Percentiles rank a stretch among this genome's conserved stretches.
Conservation (phyloP, 2,113 vertebrate species). For the Ochotona princeps region DNA sequence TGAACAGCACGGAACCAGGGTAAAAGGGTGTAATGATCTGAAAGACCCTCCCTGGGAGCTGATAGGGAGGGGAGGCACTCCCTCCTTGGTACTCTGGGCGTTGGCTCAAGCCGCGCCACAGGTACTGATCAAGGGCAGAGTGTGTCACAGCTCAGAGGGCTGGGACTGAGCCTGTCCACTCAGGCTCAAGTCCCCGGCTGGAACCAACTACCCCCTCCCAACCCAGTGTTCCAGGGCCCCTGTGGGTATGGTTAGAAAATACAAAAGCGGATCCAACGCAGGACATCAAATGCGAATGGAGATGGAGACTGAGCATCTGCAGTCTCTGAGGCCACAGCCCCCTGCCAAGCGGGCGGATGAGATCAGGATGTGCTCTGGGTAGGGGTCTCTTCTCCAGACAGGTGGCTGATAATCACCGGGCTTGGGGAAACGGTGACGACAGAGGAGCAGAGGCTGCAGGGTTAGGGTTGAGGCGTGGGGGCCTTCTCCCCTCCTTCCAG, state of each 20-base stretch:
- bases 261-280: conserved; percentile 71
- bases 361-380: conserved; percentile 68
- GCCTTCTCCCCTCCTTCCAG: conserved; percentile 17
- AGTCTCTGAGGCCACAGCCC: conserved; percentile 75
- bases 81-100: conserved; percentile 79
- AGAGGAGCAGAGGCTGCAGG: conserved; percentile 59
- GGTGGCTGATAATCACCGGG: conserved; percentile 54
- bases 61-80: conserved; percentile 63
- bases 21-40: conserved; percentile 75
- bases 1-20: conserved; percentile 83
- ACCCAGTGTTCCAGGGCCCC: conserved; percentile 5
- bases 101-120: conserved; percentile 52
- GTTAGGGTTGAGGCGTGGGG: not conserved
- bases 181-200: not conserved
- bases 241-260: conserved; percentile 62
- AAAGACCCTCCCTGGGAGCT: conserved; percentile 81
- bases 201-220: not conserved
- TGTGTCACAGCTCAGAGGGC: conserved; percentile 18
- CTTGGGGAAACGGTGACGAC: conserved; percentile 72
- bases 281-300: conserved; percentile 63
- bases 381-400: conserved; percentile 63
- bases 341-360: conserved; percentile 45
- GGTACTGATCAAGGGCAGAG: conserved; percentile 65
- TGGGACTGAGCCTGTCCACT: not conserved
- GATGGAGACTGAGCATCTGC: conserved; percentile 52